Base-by-base conservation (phyloP, 92 coral and sea anemone genomes). In the Zoanthus sansibaricus region DNA sequence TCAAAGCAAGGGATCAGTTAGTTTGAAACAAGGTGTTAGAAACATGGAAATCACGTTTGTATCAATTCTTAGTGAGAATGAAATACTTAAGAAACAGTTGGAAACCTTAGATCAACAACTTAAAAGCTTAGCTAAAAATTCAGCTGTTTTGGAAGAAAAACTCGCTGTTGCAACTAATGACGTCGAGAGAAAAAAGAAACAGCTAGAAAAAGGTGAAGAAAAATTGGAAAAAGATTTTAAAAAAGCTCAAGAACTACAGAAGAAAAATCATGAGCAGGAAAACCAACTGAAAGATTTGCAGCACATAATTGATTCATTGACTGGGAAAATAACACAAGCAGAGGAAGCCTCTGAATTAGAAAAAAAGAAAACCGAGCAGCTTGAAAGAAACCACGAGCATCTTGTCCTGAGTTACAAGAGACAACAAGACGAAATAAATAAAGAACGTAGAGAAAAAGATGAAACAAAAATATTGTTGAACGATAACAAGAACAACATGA, bases 381-480 rank as follows among this genome's bases (percentile, higher is more conserved):
- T 86, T 2, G 92, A 89, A 52, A 83, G 86, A 61, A 87, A 86
- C 76, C 90, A 89, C 17, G 78, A 94, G 72, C 90, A 94, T 45
- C 88, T 94, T 37, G 90, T 86, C 44, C 55, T 70, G 46, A 93
- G 89, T 20, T 80, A 82, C 32, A 83, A 84, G 77, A 77, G 88
- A 31, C 47, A 83, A 7, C 47, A 49, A 17, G 78, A 83, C 25
- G 91, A 94, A 86, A 75, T 71, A 15, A 91, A 87, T 33, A 94
- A 94, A 55, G 82, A 86, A 78, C 94, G 91, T 44, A 88, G n/a
- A 46, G 88, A 86, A 31, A 93, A 83, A 25, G 93, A 94, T 15
- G 62, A 91, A 33, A 79, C 93, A 11, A 86, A 84, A 74, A 93
- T 88, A 71, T 92, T 87, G 69, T 49, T 91, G 21, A 70, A 71